Evolutionary conservation across 2,113 vertebrate species (phyloP).

Genomic region (Pristiophorus japonicus): DNA sequence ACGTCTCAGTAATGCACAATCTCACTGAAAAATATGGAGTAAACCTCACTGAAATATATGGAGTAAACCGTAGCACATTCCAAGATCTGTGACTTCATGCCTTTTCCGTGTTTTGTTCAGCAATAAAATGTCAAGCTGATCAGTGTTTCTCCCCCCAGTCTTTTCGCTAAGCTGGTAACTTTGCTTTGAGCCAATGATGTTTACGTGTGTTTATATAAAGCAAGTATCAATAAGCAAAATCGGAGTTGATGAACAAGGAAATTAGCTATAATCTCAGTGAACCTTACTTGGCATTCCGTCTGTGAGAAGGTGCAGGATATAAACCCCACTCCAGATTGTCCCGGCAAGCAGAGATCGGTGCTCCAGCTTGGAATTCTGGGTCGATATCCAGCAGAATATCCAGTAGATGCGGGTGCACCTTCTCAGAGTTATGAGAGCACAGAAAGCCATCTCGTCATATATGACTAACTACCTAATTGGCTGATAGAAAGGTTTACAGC

Average conservation of each 20-base stretch:
- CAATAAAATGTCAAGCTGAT: too few species aligned
- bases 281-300: not conserved
- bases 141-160: too few species aligned
- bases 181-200: too few species aligned
- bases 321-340: not conserved
- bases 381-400: not conserved
- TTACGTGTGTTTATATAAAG: too few species aligned
- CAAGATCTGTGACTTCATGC: too few species aligned
- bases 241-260: too few species aligned
- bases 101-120: too few species aligned
- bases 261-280: not conserved
- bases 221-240: too few species aligned
- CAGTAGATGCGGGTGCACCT: not conserved
- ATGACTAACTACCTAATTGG: not conserved
- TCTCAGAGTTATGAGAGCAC: not conserved
- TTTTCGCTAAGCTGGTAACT: too few species aligned
- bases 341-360: not conserved
- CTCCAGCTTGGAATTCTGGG: not conserved
- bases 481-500: not conserved
- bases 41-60: not conserved
- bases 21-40: not conserved
- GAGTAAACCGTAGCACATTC: not conserved
- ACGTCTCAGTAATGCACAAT: not conserved
- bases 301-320: not conserved
- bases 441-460: not conserved